These are phyloP conservation scores for Gryllus bimaculatus DNA, from an alignment of 1,140 invertebrate genomes.

Conservation along the genomic window DNA sequence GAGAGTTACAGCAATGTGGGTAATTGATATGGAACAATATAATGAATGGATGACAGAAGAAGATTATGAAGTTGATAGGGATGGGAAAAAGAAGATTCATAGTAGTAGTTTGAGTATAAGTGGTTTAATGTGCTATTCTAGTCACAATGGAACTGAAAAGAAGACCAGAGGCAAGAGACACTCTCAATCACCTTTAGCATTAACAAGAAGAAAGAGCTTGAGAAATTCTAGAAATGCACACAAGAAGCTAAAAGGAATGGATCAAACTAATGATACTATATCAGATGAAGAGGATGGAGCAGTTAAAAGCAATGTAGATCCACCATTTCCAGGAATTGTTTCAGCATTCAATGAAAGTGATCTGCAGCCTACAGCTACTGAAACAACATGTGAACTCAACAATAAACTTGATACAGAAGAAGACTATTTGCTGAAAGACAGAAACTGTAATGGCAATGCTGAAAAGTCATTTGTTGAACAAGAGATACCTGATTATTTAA, in stretches of 20 bases:
- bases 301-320: constrained; percentile 79
- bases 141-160: constrained; percentile 46
- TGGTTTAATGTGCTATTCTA: constrained; percentile 57
- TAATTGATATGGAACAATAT: constrained; percentile 83
- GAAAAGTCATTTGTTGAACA: constrained; percentile 80
- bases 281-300: constrained; percentile 65
- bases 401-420: constrained; percentile 54
- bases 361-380: constrained; percentile 64
- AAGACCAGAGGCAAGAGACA: constrained; percentile 78
- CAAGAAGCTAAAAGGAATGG: constrained; percentile 33
- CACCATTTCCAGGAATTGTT: constrained; percentile 46
- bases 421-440: constrained; percentile 33
- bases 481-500: constrained; percentile 95
- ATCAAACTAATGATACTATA: constrained; percentile 68
- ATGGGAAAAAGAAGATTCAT: constrained; percentile 69
- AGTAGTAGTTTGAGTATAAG: constrained; percentile 64
- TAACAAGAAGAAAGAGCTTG: constrained; percentile 71
- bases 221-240: constrained; percentile 42
- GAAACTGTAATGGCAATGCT: constrained; percentile 22
- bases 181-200: constrained; percentile 71
- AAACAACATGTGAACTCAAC: constrained; percentile 55
- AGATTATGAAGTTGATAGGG: constrained; percentile 90
- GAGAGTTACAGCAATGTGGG: constrained; percentile 70
- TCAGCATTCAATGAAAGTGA: constrained; percentile 58
- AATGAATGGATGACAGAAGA: constrained; percentile 99